These are phyloP conservation scores for Microcebus tavaratra DNA, from an alignment of 2,113 vertebrate species.

Conservation along the genomic window DNA sequence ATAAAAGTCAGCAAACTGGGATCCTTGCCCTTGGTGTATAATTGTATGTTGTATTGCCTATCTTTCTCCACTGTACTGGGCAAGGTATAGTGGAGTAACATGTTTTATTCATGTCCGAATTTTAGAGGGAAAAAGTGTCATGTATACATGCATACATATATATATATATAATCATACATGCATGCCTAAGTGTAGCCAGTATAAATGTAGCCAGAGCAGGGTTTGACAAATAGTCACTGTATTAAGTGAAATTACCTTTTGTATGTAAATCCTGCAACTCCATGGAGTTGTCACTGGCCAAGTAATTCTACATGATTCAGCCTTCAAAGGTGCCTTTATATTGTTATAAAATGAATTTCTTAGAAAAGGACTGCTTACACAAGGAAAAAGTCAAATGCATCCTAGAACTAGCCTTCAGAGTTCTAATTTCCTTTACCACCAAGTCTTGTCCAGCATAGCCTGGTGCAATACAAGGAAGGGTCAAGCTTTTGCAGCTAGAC, in stretches of 20 bases:
- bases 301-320: neutral
- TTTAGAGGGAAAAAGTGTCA: neutral
- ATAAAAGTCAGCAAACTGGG: neutral
- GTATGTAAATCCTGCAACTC: neutral
- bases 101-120: neutral
- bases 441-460: neutral
- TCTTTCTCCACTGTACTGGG: neutral
- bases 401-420: neutral
- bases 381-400: neutral
- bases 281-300: neutral
- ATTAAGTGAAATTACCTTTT: slow-evolving; percentile 18
- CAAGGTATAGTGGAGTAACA: neutral
- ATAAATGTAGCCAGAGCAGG: neutral
- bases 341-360: neutral
- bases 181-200: neutral
- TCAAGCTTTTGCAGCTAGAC: neutral
- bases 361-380: neutral
- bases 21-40: neutral
- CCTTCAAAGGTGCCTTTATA: neutral
- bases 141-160: neutral
- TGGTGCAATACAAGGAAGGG: neutral
- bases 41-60: neutral
- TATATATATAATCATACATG: too few species aligned
- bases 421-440: neutral
- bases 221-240: neutral